phyloP scores from a whole-genome alignment of 1,140 invertebrate genomes.

The Nasonia longicornis region DNA sequence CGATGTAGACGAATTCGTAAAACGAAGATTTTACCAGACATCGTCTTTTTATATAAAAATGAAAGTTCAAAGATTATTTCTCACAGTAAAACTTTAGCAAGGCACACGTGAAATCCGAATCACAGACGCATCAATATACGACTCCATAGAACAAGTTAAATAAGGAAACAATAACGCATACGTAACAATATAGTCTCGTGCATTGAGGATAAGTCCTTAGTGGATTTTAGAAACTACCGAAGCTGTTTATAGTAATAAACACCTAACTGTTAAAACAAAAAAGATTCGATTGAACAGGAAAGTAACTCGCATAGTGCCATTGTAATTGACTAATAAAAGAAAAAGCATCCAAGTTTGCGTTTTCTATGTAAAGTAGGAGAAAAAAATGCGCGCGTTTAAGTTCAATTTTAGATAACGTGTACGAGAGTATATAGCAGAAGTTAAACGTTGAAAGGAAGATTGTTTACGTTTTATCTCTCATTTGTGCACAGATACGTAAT shows the following conservation, averaged over 20 bases:
- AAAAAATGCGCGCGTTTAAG: constrained; percentile 41
- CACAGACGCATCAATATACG: not conserved
- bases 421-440: not conserved
- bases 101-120: not conserved
- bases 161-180: constrained; percentile 25
- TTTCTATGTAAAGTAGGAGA: constrained; percentile 19
- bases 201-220: constrained; percentile 5
- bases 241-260: not conserved
- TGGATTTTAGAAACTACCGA: not conserved
- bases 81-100: not conserved
- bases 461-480: constrained; percentile 7
- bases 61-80: not conserved
- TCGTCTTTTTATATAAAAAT: not conserved
- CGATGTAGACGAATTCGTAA: too few species aligned
- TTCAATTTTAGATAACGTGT: not conserved
- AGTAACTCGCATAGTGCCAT: constrained; percentile 65
- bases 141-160: constrained; percentile 1
- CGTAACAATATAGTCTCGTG: constrained; percentile 25
- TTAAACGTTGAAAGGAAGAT: not conserved
- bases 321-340: constrained; percentile 61
- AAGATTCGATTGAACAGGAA: constrained; percentile 38
- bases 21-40: not conserved
- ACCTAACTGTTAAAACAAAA: constrained; percentile 45
- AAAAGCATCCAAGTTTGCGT: constrained; percentile 22
- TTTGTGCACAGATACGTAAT: constrained; percentile 25